Evolutionary conservation across 2,888 invertebrate genomes (phyloP).

Genomic region (Hipparchia semele): DNA sequence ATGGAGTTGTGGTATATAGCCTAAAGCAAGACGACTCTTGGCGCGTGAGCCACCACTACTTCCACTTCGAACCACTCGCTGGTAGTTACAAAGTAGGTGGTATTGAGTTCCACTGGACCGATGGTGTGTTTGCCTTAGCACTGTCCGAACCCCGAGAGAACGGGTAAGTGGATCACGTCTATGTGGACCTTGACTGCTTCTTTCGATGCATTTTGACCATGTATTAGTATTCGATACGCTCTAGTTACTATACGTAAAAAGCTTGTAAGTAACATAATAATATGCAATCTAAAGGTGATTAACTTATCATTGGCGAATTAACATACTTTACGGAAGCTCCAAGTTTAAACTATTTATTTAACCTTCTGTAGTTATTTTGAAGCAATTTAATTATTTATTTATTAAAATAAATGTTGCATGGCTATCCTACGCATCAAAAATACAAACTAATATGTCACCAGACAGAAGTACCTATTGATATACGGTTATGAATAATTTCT

Average conservation of each 20-base stretch:
- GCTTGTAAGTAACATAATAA: not conserved
- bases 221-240: constrained; percentile 38
- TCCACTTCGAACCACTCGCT: constrained; percentile 91
- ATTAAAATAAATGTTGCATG: too few relatives aligned
- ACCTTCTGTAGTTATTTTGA: not conserved
- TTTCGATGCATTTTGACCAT: constrained; percentile 40
- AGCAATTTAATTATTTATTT: too few relatives aligned
- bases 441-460: too few relatives aligned
- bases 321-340: not conserved
- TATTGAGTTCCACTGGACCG: constrained; percentile 93
- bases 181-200: constrained; percentile 40
- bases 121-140: constrained; percentile 90
- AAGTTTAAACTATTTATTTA: not conserved
- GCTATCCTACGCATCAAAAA: too few relatives aligned
- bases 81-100: constrained; percentile 91
- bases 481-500: too few relatives aligned
- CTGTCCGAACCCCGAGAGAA: constrained; percentile 84
- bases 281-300: not conserved
- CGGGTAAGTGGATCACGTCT: constrained; percentile 64
- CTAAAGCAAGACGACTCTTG: constrained; percentile 89
- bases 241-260: constrained; percentile 23
- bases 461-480: too few relatives aligned
- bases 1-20: constrained; percentile 90
- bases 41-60: constrained; percentile 91
- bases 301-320: not conserved